Conservation (phyloP, 2,113 vertebrate species). For the Ardeotis arabs region DNA sequence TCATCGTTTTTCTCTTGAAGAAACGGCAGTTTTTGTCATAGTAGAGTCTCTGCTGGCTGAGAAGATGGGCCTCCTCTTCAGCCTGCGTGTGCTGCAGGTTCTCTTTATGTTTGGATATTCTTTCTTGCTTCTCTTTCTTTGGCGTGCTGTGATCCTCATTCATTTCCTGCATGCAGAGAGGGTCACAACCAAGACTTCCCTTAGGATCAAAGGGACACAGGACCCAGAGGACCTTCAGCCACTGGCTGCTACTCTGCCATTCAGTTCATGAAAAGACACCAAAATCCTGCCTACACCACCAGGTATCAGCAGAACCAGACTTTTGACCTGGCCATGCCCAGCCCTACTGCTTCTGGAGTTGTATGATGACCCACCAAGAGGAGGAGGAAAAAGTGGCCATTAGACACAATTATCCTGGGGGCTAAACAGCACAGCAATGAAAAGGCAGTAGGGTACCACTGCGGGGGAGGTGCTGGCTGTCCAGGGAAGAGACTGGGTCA, state of each 20-base stretch:
- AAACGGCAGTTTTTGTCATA: slow-evolving; percentile 94
- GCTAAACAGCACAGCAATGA: not conserved
- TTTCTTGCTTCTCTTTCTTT: slow-evolving; percentile 98
- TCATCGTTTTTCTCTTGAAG: slow-evolving; percentile 94
- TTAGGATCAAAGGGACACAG: not conserved
- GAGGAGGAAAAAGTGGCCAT: not conserved
- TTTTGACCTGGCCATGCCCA: not conserved
- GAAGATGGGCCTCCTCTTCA: slow-evolving; percentile 96
- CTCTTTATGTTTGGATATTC: slow-evolving; percentile 98
- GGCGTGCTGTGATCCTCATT: slow-evolving; percentile 98
- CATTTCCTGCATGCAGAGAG: slow-evolving; percentile 84
- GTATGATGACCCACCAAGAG: not conserved
- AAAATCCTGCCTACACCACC: not conserved
- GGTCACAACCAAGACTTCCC: not conserved
- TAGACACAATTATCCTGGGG: not conserved
- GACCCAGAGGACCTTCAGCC: not conserved
- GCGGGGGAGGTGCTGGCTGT: not conserved
- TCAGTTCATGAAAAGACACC: not conserved
- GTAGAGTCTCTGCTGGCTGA: slow-evolving; percentile 93
- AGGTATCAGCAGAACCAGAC: not conserved
- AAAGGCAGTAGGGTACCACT: not conserved
- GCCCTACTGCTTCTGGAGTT: not conserved
- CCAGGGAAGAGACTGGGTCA: not conserved
- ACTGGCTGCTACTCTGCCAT: not conserved
- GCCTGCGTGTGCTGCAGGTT: slow-evolving; percentile 99